Percentiles rank a stretch among this genome's conserved stretches.
Conservation (phyloP, 2,797 vertebrate species). For the Zonotrichia albicollis region DNA sequence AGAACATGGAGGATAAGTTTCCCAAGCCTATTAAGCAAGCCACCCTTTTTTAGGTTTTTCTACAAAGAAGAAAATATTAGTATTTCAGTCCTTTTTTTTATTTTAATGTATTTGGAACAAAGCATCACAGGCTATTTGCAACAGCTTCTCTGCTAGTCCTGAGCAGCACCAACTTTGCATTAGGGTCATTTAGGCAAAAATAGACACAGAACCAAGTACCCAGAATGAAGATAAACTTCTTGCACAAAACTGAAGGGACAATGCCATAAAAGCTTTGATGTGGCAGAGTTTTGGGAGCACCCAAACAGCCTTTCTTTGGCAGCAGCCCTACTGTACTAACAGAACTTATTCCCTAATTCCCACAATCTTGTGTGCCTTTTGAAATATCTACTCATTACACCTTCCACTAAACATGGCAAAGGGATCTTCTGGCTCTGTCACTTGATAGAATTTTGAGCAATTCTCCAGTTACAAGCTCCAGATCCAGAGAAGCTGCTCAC, state of each 20-base stretch:
- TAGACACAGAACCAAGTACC: not conserved
- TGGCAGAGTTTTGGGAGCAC: not conserved
- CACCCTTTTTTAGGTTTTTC: conserved; percentile 87
- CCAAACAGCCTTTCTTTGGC: not conserved
- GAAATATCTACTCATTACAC: not conserved
- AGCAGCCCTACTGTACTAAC: fast-evolving
- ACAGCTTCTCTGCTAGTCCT: not conserved
- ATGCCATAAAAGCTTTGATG: not conserved
- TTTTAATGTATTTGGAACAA: not conserved
- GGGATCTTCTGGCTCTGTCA: not conserved
- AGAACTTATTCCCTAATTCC: not conserved
- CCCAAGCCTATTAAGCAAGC: conserved; percentile 79
- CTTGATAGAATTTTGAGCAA: not conserved
- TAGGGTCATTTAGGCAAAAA: not conserved
- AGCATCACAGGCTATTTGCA: not conserved
- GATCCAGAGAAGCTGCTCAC: not conserved
- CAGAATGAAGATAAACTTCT: not conserved
- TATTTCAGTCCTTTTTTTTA: conserved; percentile 12
- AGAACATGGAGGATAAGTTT: conserved; percentile 84
- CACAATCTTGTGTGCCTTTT: not conserved
- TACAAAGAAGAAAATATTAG: conserved; percentile 63
- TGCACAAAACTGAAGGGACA: not conserved
- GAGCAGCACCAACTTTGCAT: not conserved
- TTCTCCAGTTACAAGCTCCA: not conserved
- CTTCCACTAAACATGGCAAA: not conserved